Percentiles rank a stretch among this genome's conserved stretches.
These are phyloP conservation scores for Perca flavescens DNA, from an alignment of 2,113 vertebrate species.

Conservation along the genomic window DNA sequence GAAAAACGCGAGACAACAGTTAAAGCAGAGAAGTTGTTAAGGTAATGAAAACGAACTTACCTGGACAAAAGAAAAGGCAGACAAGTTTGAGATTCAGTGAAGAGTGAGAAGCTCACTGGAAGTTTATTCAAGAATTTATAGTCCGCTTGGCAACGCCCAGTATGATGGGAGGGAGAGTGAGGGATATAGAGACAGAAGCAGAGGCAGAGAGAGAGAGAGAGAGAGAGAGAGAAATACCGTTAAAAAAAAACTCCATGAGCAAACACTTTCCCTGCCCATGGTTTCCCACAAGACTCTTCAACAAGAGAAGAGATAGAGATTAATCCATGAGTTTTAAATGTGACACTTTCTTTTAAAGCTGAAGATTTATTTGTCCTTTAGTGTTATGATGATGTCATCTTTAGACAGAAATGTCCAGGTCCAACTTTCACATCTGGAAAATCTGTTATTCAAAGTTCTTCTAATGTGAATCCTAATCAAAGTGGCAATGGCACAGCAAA, in stretches of 20 bases:
- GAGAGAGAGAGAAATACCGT: not conserved
- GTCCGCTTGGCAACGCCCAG: constrained; percentile 61
- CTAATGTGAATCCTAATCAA: not conserved
- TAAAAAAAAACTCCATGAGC: not conserved
- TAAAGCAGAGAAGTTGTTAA: not conserved
- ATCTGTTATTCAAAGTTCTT: not conserved
- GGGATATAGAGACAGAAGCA: not conserved
- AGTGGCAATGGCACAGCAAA: not conserved
- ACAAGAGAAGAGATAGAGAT: not conserved
- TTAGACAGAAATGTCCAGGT: not conserved
- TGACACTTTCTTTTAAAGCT: not conserved
- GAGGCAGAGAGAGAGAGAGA: not conserved
- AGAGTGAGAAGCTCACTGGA: not conserved
- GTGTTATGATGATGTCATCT: not conserved
- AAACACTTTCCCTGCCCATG: constrained; percentile 7
- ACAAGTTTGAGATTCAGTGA: not conserved
- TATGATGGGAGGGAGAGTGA: constrained; percentile 41
- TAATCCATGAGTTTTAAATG: not conserved
- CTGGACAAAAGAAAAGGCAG: not conserved
- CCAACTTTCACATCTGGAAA: not conserved
- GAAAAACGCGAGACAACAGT: not conserved
- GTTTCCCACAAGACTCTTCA: not conserved
- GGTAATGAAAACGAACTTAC: constrained; percentile 27
- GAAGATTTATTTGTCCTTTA: fast-evolving
- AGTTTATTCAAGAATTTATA: constrained; percentile 58